Conservation (phyloP, 1,140 invertebrate species). For the Apocrypta bakeri region DNA sequence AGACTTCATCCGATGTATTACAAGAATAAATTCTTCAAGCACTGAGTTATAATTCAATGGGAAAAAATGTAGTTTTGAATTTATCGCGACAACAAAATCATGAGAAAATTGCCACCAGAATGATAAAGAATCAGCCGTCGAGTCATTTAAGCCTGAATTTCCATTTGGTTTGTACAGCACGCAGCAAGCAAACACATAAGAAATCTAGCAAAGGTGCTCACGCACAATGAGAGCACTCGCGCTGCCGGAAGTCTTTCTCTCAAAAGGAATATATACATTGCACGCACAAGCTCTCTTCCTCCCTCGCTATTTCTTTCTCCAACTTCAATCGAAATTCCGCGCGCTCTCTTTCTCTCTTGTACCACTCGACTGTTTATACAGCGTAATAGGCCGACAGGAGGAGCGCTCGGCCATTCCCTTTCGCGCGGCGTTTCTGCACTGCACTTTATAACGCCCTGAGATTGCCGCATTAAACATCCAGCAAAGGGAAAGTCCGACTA, state of each 20-base stretch:
- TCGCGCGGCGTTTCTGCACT: constrained; percentile 68
- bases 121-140: no score
- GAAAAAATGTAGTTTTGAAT: no score
- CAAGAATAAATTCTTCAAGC: no score
- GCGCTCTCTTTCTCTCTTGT: constrained; percentile 28
- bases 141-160: no score
- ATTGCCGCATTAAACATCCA: constrained; percentile 75
- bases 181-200: background rate
- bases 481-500: constrained; percentile 67
- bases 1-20: no score
- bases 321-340: constrained; percentile 22
- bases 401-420: constrained; percentile 70
- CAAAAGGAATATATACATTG: background rate
- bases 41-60: no score
- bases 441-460: constrained; percentile 74
- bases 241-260: background rate
- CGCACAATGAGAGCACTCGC: background rate
- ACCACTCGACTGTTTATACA: constrained; percentile 67
- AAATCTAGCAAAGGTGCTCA: background rate
- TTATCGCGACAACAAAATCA: background rate
- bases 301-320: background rate
- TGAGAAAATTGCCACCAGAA: background rate
- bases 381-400: constrained; percentile 68
- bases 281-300: constrained; percentile 6
- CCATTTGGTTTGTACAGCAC: background rate